Evolutionary conservation across 1,140 invertebrate genomes (phyloP).

Genomic region (Neotoxoptera formosana): DNA sequence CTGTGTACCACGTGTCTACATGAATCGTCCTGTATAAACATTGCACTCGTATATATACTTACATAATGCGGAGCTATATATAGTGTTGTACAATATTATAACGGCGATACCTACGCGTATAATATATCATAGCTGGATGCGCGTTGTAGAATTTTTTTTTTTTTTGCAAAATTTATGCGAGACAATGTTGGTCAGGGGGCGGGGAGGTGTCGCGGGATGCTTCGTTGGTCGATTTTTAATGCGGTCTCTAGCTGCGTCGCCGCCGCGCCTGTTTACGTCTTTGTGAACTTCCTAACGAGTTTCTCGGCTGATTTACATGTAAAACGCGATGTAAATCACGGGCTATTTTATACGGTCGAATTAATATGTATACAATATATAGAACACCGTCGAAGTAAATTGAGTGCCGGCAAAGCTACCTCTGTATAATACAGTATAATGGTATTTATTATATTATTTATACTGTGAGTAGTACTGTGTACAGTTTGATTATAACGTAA

Average conservation of each 20-base stretch:
- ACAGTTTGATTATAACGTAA: background rate
- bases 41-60: background rate
- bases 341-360: conserved; percentile 33
- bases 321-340: conserved; percentile 19
- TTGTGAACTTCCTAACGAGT: conserved; percentile 34
- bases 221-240: conserved; percentile 8
- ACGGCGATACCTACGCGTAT: background rate
- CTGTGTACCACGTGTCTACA: background rate
- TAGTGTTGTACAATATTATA: background rate
- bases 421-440: background rate
- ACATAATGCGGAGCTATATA: background rate
- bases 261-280: background rate
- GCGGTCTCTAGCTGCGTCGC: background rate
- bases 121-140: background rate
- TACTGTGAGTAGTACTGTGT: background rate
- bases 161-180: background rate
- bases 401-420: background rate
- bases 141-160: background rate
- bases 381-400: background rate
- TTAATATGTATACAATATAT: conserved; percentile 7
- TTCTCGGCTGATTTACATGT: conserved; percentile 45
- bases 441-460: background rate
- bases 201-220: background rate
- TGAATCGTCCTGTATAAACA: background rate
- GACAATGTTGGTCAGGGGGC: background rate